These are phyloP conservation scores for Zeugodacus cucurbitae DNA, from an alignment of 1,140 invertebrate species.

Conservation along the genomic window DNA sequence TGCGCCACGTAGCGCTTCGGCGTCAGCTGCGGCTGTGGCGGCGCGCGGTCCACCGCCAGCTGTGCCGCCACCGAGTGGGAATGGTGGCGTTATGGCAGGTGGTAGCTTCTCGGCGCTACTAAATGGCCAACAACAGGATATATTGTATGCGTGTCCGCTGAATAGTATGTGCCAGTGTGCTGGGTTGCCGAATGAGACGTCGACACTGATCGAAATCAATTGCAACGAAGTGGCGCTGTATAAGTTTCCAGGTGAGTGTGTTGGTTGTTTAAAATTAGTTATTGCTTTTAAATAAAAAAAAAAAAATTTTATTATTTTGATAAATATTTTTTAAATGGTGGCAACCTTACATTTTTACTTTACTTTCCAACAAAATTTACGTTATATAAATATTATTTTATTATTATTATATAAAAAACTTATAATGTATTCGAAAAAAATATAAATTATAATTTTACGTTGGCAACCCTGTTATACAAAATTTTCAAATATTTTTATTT, in stretches of 20 bases:
- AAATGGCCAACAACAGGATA: conserved; percentile 62
- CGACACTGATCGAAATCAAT: conserved; percentile 72
- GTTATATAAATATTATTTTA: too few relatives aligned
- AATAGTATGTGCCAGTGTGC: conserved; percentile 75
- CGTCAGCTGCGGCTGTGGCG: conserved; percentile 43
- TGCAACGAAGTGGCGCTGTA: conserved; percentile 74
- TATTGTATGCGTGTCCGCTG: conserved; percentile 69
- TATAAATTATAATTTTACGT: too few relatives aligned
- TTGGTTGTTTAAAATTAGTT: not conserved
- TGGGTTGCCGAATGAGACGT: conserved; percentile 69
- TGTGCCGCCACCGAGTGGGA: conserved; percentile 42
- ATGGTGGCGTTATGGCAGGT: conserved; percentile 42
- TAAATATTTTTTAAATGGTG: too few relatives aligned
- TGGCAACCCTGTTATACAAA: too few relatives aligned
- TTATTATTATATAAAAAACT: too few relatives aligned
- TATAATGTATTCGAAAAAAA: too few relatives aligned
- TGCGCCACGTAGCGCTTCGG: conserved; percentile 25
- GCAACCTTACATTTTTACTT: too few relatives aligned
- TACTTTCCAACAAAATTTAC: too few relatives aligned
- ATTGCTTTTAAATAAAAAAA: too few relatives aligned
- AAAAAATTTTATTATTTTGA: too few relatives aligned
- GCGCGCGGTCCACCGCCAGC: conserved; percentile 53
- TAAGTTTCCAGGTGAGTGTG: conserved; percentile 70
- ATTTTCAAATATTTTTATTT: too few relatives aligned
- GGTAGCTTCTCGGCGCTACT: conserved; percentile 56